phyloP scores from a whole-genome alignment of 2,888 invertebrate species.

The Minunthozetes semirufus region DNA sequence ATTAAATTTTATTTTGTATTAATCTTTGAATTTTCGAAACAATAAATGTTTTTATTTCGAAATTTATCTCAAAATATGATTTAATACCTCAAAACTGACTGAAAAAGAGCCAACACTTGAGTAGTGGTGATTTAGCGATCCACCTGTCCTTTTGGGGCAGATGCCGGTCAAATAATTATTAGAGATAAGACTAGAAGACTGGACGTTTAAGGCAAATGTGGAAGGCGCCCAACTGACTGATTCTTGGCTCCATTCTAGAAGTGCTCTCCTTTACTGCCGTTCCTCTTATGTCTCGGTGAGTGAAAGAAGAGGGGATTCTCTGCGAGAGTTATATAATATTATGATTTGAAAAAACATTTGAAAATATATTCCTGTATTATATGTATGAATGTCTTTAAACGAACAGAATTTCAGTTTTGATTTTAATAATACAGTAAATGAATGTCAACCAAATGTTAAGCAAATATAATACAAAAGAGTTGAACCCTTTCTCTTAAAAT shows the following conservation, averaged over 20 bases:
- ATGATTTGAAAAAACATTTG: not conserved
- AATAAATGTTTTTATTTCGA: not conserved
- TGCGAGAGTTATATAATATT: not conserved
- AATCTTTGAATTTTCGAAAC: not conserved
- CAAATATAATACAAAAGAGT: conserved; percentile 19
- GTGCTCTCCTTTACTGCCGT: not conserved
- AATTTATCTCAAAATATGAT: not conserved
- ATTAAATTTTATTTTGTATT: conserved; percentile 13
- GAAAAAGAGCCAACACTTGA: not conserved
- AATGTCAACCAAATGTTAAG: conserved; percentile 25
- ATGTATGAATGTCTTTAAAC: not conserved
- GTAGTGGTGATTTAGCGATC: not conserved
- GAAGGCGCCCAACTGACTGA: not conserved
- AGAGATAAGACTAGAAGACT: not conserved
- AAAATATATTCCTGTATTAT: not conserved
- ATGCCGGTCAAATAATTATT: conserved; percentile 15
- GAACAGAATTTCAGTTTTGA: conserved; percentile 5
- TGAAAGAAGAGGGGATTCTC: not conserved
- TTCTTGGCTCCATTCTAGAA: not conserved
- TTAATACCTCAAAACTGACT: not conserved
- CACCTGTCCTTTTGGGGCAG: not conserved
- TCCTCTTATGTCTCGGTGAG: not conserved
- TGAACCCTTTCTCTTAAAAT: not conserved
- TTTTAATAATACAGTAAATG: conserved; percentile 14
- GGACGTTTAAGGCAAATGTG: not conserved